A percentile compares a stretch with the other conserved stretches of the same genome.
These are phyloP conservation scores for Drosophila rubida DNA, from an alignment of 2,888 invertebrate species.

Conservation along the genomic window DNA sequence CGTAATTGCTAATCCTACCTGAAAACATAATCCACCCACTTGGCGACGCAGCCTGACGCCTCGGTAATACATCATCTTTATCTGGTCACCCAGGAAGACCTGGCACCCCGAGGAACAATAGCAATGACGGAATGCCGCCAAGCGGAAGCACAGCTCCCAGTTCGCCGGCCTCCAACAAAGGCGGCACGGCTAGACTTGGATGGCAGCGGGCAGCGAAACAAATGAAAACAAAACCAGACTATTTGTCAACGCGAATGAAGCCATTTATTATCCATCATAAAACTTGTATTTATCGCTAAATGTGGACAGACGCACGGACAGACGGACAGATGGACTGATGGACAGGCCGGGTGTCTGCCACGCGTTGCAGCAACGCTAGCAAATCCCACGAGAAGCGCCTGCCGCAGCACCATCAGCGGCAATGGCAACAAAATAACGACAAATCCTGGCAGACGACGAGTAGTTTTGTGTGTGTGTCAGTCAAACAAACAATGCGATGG, in stretches of 20 bases:
- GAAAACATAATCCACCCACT: slow-evolving; percentile 82
- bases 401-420: slow-evolving; percentile 25
- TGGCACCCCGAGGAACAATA: slow-evolving; percentile 48
- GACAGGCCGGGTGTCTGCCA: slow-evolving; percentile 35
- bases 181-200: slow-evolving; percentile 18
- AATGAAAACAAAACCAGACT: slow-evolving; percentile 81
- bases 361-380: slow-evolving; percentile 39
- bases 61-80: slow-evolving; percentile 77
- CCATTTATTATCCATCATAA: slow-evolving; percentile 83
- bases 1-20: slow-evolving; percentile 82
- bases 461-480: slow-evolving; percentile 66
- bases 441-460: slow-evolving; percentile 74
- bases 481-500: slow-evolving; percentile 75
- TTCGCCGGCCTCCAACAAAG: slow-evolving; percentile 29
- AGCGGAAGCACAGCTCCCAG: slow-evolving; percentile 18
- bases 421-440: slow-evolving; percentile 45
- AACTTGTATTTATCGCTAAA: slow-evolving; percentile 83
- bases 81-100: slow-evolving; percentile 53
- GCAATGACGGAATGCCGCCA: slow-evolving; percentile 18
- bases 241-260: slow-evolving; percentile 83
- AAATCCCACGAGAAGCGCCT: slow-evolving; percentile 61
- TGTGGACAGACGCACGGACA: slow-evolving; percentile 39
- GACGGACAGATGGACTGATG: background rate
- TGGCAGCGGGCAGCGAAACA: slow-evolving; percentile 54
- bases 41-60: slow-evolving; percentile 53